phyloP scores from a whole-genome alignment of 2,797 vertebrate genomes.

The Sphaeramia orbicularis region DNA sequence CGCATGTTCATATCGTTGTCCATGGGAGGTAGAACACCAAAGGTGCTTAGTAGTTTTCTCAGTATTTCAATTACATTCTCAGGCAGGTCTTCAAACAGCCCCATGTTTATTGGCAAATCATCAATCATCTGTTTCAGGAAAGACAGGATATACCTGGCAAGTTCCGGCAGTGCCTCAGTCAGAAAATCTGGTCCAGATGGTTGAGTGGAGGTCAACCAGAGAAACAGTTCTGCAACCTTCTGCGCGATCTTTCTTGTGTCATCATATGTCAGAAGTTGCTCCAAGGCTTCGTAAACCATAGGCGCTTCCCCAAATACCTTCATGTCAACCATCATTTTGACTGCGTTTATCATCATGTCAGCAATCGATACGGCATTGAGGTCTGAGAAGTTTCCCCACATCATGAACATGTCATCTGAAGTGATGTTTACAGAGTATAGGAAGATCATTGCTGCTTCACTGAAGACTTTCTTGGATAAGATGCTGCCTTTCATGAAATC shows the following conservation, averaged over 20 bases:
- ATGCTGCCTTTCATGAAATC: slow-evolving; percentile 38
- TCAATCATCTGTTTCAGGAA: slow-evolving; percentile 28
- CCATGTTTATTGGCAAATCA: slow-evolving; percentile 26
- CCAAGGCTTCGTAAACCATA: slow-evolving; percentile 61
- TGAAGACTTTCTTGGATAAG: slow-evolving; percentile 50
- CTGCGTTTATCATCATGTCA: slow-evolving; percentile 50
- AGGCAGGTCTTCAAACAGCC: slow-evolving; percentile 61
- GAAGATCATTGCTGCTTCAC: slow-evolving; percentile 63
- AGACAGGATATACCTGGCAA: slow-evolving; percentile 58
- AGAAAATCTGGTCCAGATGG: slow-evolving; percentile 69
- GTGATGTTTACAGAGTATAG: slow-evolving; percentile 75
- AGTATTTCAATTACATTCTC: slow-evolving; percentile 67
- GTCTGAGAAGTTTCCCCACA: slow-evolving; percentile 42
- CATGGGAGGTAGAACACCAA: slow-evolving; percentile 41
- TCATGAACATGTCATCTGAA: slow-evolving; percentile 47
- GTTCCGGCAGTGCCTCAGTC: slow-evolving; percentile 62
- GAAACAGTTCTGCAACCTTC: slow-evolving; percentile 56
- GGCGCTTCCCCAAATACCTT: slow-evolving; percentile 66
- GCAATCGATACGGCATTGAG: slow-evolving; percentile 23
- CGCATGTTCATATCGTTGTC: slow-evolving; percentile 16
- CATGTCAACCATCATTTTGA: slow-evolving; percentile 56
- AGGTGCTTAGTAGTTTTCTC: slow-evolving; percentile 58
- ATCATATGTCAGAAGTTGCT: slow-evolving; percentile 62
- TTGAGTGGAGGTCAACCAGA: slow-evolving; percentile 69
- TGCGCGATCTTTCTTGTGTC: slow-evolving; percentile 51